A percentile compares a stretch with the other conserved stretches of the same genome.
Conservation (phyloP, 2,113 vertebrate genomes). For the Tychaedon coryphoeus region DNA sequence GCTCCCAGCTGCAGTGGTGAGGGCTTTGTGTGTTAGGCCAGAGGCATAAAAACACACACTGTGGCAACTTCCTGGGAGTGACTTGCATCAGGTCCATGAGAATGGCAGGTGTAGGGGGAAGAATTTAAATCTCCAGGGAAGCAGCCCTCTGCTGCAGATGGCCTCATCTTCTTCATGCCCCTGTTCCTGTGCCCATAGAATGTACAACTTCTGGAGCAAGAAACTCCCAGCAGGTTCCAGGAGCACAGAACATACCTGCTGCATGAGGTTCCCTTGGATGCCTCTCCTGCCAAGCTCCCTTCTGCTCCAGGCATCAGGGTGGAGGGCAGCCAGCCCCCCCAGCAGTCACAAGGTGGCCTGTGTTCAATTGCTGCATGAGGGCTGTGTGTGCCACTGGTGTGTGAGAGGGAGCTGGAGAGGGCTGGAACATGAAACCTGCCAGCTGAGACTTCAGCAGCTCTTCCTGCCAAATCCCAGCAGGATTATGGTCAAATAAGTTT, state of each 20-base stretch:
- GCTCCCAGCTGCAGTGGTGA: background rate
- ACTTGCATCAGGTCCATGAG: background rate
- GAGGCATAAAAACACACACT: fast-evolving
- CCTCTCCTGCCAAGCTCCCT: background rate
- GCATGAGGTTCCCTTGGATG: background rate
- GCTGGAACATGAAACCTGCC: background rate
- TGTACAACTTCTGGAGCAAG: background rate
- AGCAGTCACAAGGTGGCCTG: background rate
- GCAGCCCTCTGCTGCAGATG: background rate
- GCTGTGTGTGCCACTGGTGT: background rate
- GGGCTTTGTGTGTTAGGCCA: background rate
- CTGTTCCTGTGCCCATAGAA: background rate
- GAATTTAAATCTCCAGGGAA: background rate
- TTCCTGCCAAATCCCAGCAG: background rate
- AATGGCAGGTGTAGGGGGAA: background rate
- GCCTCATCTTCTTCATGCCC: background rate
- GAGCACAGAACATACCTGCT: background rate
- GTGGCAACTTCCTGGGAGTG: background rate
- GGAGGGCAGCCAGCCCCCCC: background rate
- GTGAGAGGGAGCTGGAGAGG: background rate
- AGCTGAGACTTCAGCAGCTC: background rate
- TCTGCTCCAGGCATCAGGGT: background rate
- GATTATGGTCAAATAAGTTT: background rate
- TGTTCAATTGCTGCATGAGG: fast-evolving
- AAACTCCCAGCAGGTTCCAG: background rate